These are phyloP conservation scores for Scomber japonicus DNA, from an alignment of 2,113 vertebrate genomes.

Conservation along the genomic window DNA sequence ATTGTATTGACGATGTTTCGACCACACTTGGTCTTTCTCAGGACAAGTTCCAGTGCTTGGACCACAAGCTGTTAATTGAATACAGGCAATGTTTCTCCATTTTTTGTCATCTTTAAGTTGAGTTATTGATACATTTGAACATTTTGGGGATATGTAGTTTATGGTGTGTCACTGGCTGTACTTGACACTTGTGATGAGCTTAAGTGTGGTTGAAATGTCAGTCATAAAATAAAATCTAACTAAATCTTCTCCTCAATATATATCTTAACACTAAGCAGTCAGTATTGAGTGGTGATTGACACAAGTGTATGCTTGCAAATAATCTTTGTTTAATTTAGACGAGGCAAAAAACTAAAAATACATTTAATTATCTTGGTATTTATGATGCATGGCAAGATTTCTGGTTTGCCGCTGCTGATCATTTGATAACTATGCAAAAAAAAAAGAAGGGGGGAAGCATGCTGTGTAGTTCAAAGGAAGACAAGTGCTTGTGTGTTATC, in stretches of 20 bases:
- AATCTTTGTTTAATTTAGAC: conserved; percentile 18
- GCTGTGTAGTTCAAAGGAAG: neutral
- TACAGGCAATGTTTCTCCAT: no score
- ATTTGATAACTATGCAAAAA: conserved; percentile 39
- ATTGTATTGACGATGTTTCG: no score
- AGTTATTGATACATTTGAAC: no score
- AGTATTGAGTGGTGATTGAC: conserved; percentile 34
- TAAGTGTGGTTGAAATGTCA: no score
- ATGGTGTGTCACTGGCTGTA: no score
- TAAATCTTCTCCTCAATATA: neutral
- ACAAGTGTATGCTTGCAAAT: conserved; percentile 16
- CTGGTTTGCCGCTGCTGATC: conserved; percentile 17
- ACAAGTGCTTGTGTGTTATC: neutral
- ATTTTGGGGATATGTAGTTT: no score
- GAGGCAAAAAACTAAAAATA: neutral
- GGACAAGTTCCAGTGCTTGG: no score
- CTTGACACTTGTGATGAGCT: no score
- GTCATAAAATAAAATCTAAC: no score
- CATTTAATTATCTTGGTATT: conserved; percentile 7
- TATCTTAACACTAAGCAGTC: neutral
- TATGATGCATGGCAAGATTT: conserved; percentile 16
- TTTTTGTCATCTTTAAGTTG: no score
- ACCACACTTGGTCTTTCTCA: no score
- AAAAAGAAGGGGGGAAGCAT: neutral
- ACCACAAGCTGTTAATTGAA: no score